phyloP scores from a whole-genome alignment of 2,797 vertebrate species.

The Spatula clypeata region DNA sequence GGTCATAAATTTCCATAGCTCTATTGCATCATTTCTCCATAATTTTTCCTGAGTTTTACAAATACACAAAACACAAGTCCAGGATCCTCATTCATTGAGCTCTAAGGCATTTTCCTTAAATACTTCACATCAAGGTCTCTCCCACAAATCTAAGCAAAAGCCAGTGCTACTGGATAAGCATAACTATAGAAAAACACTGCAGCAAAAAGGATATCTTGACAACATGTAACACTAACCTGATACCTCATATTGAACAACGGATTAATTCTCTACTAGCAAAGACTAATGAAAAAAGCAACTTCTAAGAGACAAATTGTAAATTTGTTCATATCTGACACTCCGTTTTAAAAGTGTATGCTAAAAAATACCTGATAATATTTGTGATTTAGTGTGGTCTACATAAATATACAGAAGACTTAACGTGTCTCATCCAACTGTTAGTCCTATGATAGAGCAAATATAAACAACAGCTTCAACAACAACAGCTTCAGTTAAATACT shows the following conservation, averaged over 20 bases:
- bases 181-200: accelerated
- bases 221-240: neutral
- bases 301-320: neutral
- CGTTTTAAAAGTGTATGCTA: neutral
- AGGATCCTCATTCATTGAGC: neutral
- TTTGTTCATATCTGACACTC: neutral
- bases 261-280: neutral
- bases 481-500: neutral
- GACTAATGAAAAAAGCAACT: neutral
- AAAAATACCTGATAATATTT: neutral
- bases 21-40: accelerated
- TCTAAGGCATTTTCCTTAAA: neutral
- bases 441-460: neutral
- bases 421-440: neutral
- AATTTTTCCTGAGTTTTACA: neutral
- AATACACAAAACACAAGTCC: neutral
- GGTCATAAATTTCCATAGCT: neutral
- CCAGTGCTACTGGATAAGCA: neutral
- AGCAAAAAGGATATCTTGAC: neutral
- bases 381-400: neutral
- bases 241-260: neutral
- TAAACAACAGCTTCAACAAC: neutral
- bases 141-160: neutral
- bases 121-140: accelerated
- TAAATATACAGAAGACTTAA: neutral